Evolutionary conservation across 1,140 invertebrate species (phyloP).

Genomic region (Sesamia nonagrioides): DNA sequence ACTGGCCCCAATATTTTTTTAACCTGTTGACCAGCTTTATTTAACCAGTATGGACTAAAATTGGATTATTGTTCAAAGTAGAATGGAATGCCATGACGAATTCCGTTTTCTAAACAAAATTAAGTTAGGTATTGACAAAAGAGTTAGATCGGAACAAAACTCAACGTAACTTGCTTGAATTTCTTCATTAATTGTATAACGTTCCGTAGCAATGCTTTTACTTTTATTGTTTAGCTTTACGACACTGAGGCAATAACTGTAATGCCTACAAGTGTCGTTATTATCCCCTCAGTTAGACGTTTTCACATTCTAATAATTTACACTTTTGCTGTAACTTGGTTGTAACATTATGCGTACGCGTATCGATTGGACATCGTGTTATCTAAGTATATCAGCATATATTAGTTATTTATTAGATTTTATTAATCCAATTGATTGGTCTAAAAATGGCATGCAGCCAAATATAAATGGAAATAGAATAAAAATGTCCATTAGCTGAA

Average conservation of each 20-base stretch:
- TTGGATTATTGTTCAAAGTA: slow-evolving; percentile 14
- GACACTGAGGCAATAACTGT: slow-evolving; percentile 50
- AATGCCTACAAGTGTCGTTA: not conserved
- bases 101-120: slow-evolving; percentile 38
- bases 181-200: slow-evolving; percentile 73
- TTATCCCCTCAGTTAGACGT: slow-evolving; percentile 25
- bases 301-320: not conserved
- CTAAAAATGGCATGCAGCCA: not conserved
- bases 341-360: not conserved
- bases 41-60: not conserved
- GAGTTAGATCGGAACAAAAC: slow-evolving; percentile 31
- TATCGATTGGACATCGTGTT: not conserved
- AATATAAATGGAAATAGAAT: not conserved
- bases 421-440: not conserved
- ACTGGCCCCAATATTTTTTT: not conserved
- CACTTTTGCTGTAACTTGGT: not conserved
- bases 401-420: not conserved
- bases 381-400: not conserved
- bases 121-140: slow-evolving; percentile 29
- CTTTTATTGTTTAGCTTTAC: slow-evolving; percentile 63
- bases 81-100: slow-evolving; percentile 8
- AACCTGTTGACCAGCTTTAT: not conserved
- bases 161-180: slow-evolving; percentile 45
- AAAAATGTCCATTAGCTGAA: not conserved
- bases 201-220: slow-evolving; percentile 64